Percentiles rank a stretch among this genome's conserved stretches.
These are phyloP conservation scores for Drosophila auraria DNA, from an alignment of 1,140 invertebrate genomes.

Conservation along the genomic window DNA sequence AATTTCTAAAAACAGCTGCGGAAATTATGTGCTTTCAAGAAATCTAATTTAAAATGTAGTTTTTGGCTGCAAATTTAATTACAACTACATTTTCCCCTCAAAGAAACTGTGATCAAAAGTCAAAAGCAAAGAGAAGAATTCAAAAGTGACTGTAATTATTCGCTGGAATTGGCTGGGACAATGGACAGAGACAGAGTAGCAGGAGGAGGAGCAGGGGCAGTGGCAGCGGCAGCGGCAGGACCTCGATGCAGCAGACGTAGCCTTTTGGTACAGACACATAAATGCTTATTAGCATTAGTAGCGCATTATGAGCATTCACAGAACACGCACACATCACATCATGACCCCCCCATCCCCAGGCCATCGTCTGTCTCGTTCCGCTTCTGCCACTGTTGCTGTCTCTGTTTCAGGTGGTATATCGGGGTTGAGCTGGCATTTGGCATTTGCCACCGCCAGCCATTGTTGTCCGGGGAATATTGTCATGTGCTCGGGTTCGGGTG, in stretches of 20 bases:
- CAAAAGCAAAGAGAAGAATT: constrained; percentile 7
- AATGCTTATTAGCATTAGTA: constrained; percentile 77
- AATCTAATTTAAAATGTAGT: not conserved
- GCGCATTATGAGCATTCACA: constrained; percentile 71
- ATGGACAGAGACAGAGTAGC: constrained; percentile 7
- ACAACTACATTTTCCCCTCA: not conserved
- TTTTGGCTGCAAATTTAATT: constrained; percentile 1
- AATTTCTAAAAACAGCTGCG: too few relatives aligned
- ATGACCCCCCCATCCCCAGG: not conserved
- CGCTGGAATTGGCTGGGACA: constrained; percentile 29
- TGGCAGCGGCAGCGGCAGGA: not conserved
- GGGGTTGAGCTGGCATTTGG: constrained; percentile 45
- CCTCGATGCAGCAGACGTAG: constrained; percentile 14
- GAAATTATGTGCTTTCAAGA: not conserved
- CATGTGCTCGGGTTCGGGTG: constrained; percentile 4
- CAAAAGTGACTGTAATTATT: constrained; percentile 20
- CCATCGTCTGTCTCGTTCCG: constrained; percentile 9
- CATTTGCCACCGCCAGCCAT: constrained; percentile 42
- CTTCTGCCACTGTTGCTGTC: constrained; percentile 2
- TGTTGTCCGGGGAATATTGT: constrained; percentile 51
- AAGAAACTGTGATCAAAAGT: constrained; percentile 1
- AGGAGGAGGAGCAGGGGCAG: not conserved
- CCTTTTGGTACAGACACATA: constrained; percentile 47
- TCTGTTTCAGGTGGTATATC: constrained; percentile 6
- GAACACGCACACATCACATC: constrained; percentile 19